These are phyloP conservation scores for Epizoanthus ramosus DNA, from an alignment of 92 coral and sea anemone species.

Conservation along the genomic window DNA sequence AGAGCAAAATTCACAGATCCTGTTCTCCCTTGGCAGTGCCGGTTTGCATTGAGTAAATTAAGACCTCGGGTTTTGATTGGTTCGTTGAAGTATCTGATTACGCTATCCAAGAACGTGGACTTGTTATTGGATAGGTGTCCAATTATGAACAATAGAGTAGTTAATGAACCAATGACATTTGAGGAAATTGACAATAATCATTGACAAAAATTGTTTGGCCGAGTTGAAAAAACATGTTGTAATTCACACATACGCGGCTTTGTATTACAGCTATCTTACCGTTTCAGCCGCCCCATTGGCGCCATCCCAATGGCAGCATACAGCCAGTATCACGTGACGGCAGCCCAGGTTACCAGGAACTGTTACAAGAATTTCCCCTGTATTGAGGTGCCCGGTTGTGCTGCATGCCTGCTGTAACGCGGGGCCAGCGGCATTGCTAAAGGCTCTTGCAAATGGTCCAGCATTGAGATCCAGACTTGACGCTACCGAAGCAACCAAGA, in stretches of 20 bases:
- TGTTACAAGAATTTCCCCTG: conserved; percentile 53
- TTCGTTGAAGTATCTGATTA: too few species aligned
- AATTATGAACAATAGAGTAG: too few species aligned
- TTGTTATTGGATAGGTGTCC: too few species aligned
- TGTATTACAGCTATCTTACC: conserved; percentile 34
- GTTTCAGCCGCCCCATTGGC: conserved; percentile 32
- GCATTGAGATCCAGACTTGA: conserved; percentile 40
- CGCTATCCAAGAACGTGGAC: too few species aligned
- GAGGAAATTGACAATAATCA: too few species aligned
- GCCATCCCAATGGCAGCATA: conserved; percentile 62
- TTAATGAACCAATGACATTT: too few species aligned
- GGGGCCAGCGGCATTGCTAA: conserved; percentile 50
- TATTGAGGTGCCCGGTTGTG: conserved; percentile 22
- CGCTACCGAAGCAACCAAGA: conserved; percentile 44
- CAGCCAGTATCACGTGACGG: conserved; percentile 58
- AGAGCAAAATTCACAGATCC: too few species aligned
- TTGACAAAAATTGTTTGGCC: too few species aligned
- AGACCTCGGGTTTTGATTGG: too few species aligned
- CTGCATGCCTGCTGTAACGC: conserved; percentile 30
- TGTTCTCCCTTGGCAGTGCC: too few species aligned
- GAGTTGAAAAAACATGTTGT: too few species aligned
- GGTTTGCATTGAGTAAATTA: too few species aligned
- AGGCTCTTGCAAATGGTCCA: conserved; percentile 49
- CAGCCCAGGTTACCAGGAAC: conserved; percentile 50
- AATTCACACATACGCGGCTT: background rate